phyloP scores from a whole-genome alignment of 2,797 vertebrate species.

The Gymnopithys bicolor region DNA sequence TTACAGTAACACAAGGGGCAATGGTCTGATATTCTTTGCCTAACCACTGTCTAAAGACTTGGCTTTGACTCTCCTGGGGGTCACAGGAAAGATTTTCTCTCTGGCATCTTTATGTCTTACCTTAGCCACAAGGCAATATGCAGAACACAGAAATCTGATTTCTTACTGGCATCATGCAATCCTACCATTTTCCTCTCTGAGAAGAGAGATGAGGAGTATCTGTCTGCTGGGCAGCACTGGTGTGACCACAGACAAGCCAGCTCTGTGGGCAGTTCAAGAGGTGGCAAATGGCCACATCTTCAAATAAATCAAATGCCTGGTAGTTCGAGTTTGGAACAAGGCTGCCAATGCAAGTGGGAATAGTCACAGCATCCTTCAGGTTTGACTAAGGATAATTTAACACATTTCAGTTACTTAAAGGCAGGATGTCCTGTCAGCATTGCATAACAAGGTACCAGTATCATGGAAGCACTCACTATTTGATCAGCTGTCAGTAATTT shows the following conservation, averaged over 20 bases:
- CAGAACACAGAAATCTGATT: not conserved
- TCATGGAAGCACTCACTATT: not conserved
- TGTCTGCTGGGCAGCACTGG: not conserved
- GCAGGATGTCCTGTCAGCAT: not conserved
- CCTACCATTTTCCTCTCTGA: not conserved
- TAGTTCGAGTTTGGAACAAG: not conserved
- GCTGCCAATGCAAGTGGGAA: not conserved
- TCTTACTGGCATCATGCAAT: not conserved
- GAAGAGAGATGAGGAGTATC: not conserved
- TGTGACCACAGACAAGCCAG: not conserved
- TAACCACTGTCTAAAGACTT: not conserved
- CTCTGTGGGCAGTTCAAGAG: not conserved
- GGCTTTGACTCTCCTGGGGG: not conserved
- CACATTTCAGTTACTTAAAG: not conserved
- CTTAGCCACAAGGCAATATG: not conserved
- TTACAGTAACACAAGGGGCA: not conserved
- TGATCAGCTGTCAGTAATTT: conserved; percentile 26
- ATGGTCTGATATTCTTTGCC: not conserved
- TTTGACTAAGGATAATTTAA: not conserved
- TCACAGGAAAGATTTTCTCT: not conserved
- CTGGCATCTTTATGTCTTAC: not conserved
- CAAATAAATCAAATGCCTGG: not conserved
- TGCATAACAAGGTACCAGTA: not conserved
- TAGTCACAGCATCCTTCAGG: not conserved
- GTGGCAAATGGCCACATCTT: not conserved